These are phyloP conservation scores for Parasteatoda lunata DNA, from an alignment of 2,888 invertebrate genomes.

Conservation along the genomic window DNA sequence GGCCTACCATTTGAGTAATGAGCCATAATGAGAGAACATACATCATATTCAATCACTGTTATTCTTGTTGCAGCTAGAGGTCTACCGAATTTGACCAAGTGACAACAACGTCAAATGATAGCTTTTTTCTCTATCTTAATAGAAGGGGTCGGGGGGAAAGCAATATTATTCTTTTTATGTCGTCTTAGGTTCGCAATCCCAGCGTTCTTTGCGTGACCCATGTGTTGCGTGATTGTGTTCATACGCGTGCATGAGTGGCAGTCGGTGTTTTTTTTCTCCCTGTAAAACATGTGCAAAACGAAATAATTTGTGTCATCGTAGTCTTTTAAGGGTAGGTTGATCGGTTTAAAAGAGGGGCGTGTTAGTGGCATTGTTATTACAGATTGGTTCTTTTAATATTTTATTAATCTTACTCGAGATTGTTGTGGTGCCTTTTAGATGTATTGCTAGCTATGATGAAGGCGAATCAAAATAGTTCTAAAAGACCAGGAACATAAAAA, in stretches of 20 bases:
- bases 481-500: too few relatives aligned
- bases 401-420: too few relatives aligned
- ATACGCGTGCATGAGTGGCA: background rate
- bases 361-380: too few relatives aligned
- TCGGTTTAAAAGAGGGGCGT: slow-evolving; percentile 15
- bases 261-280: background rate
- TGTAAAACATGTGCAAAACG: slow-evolving; percentile 9
- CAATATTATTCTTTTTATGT: background rate
- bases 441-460: too few relatives aligned
- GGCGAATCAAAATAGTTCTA: too few relatives aligned
- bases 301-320: slow-evolving; percentile 47
- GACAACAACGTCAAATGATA: slow-evolving; percentile 59
- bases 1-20: slow-evolving; percentile 65
- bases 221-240: too few relatives aligned
- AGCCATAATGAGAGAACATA: slow-evolving; percentile 62
- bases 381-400: too few relatives aligned
- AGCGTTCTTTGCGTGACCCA: background rate
- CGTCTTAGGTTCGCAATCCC: background rate
- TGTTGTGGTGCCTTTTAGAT: too few relatives aligned
- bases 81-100: slow-evolving; percentile 41
- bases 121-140: slow-evolving; percentile 4
- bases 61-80: slow-evolving; percentile 40
- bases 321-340: slow-evolving; percentile 4
- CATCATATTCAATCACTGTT: slow-evolving; percentile 68
- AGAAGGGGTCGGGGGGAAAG: background rate